Percentiles rank a stretch among this genome's conserved stretches.
phyloP scores from a whole-genome alignment of 2,888 invertebrate species.

The Chymomyza procnemis region DNA sequence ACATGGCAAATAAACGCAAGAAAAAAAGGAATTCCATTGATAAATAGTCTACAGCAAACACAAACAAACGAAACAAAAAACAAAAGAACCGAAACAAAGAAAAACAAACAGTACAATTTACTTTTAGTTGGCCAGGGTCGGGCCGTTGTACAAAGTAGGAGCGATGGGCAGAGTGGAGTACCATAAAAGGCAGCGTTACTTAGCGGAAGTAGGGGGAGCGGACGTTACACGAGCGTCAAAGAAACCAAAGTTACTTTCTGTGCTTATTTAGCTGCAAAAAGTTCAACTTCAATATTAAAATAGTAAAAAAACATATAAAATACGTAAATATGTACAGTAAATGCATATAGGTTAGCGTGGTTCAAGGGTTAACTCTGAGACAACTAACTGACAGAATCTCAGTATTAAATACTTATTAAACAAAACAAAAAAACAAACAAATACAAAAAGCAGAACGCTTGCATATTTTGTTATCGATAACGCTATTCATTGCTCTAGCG shows the following conservation, averaged over 20 bases:
- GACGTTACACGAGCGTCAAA: neutral
- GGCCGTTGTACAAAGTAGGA: constrained; percentile 46
- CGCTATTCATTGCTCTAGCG: neutral
- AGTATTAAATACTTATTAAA: constrained; percentile 59
- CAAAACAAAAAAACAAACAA: constrained; percentile 7
- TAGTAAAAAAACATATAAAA: constrained; percentile 16
- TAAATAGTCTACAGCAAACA: constrained; percentile 30
- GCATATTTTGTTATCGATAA: too few species aligned
- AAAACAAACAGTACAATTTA: constrained; percentile 60
- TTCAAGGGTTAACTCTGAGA: constrained; percentile 45
- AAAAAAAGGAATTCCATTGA: constrained; percentile 58
- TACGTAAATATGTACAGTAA: neutral
- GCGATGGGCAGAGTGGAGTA: constrained; percentile 22
- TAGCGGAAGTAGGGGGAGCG: constrained; percentile 18
- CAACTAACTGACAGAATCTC: constrained; percentile 65
- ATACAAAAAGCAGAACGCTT: neutral
- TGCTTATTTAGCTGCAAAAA: constrained; percentile 14
- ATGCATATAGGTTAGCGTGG: constrained; percentile 27
- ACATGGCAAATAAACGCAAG: constrained; percentile 56
- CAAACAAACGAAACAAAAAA: neutral
- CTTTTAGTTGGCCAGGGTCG: constrained; percentile 47
- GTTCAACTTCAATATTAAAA: constrained; percentile 48
- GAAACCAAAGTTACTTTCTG: constrained; percentile 47
- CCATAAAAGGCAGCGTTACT: constrained; percentile 52
- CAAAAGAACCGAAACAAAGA: constrained; percentile 28